phyloP scores from a whole-genome alignment of 2,888 invertebrate genomes.

The Agrypnus murinus region DNA sequence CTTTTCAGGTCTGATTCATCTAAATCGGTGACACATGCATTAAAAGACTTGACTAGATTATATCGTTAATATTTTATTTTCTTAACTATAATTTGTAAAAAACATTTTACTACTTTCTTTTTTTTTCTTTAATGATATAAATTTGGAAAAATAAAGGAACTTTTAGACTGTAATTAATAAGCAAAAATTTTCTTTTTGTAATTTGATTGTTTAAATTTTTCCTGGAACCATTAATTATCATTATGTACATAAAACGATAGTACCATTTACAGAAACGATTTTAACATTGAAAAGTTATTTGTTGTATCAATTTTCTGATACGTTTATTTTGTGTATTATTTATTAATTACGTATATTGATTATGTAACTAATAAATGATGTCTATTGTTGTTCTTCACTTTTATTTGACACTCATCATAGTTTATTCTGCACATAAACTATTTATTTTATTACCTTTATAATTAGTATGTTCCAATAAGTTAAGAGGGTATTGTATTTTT shows the following conservation, averaged over 20 bases:
- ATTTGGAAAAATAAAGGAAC: no score
- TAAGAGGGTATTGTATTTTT: no score
- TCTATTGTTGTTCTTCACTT: neutral
- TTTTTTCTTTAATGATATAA: neutral
- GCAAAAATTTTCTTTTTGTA: no score
- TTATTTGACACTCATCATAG: no score
- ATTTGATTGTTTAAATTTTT: no score
- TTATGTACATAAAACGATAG: neutral
- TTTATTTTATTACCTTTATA: no score
- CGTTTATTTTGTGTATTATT: conserved; percentile 16
- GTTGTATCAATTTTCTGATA: conserved; percentile 10
- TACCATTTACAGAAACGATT: neutral
- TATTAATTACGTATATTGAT: conserved; percentile 21
- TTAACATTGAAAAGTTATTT: neutral
- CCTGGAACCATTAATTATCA: neutral
- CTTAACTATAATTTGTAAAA: conserved; percentile 1
- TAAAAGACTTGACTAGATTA: conserved; percentile 89
- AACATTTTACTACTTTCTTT: neutral
- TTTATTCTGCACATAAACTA: no score
- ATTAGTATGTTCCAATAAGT: no score
- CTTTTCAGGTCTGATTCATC: conserved; percentile 82
- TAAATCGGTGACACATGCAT: conserved; percentile 84
- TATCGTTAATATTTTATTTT: conserved; percentile 80
- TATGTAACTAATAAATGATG: conserved; percentile 21
- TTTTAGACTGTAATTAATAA: no score